Conservation (phyloP, 1,140 invertebrate genomes). For the Heliconius melpomene region DNA sequence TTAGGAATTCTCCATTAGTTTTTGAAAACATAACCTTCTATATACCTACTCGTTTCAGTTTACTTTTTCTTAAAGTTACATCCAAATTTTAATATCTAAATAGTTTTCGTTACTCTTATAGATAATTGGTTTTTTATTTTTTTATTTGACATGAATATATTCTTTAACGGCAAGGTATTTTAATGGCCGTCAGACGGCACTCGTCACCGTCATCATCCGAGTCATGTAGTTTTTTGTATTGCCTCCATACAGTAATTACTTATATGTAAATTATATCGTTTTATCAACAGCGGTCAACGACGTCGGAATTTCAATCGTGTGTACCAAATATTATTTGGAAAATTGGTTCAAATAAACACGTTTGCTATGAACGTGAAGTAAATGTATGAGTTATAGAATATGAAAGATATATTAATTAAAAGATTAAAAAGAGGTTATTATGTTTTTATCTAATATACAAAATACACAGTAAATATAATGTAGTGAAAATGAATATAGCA, state of each 20-base stretch:
- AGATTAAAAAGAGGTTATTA: no score
- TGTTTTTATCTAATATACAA: neutral
- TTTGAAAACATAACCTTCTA: neutral
- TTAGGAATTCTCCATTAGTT: conserved; percentile 24
- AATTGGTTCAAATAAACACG: conserved; percentile 19
- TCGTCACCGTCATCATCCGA: conserved; percentile 26
- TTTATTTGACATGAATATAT: neutral
- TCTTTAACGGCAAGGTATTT: conserved; percentile 27
- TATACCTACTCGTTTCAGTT: no score
- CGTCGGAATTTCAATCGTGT: conserved; percentile 54
- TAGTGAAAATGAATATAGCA: neutral
- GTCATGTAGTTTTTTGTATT: conserved; percentile 40
- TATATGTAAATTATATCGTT: conserved; percentile 67
- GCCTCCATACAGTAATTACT: conserved; percentile 42
- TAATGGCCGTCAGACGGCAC: conserved; percentile 26
- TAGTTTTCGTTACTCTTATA: neutral
- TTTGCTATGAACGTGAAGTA: neutral
- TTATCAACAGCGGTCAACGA: conserved; percentile 54
- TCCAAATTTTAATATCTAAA: neutral
- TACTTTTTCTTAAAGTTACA: neutral
- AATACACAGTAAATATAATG: neutral
- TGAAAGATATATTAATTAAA: no score
- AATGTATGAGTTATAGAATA: neutral
- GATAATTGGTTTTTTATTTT: no score
- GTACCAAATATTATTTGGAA: conserved; percentile 33